A percentile compares a stretch with the other conserved stretches of the same genome.
phyloP scores from a whole-genome alignment of 2,888 invertebrate species.

The Drosophila stalkeri region DNA sequence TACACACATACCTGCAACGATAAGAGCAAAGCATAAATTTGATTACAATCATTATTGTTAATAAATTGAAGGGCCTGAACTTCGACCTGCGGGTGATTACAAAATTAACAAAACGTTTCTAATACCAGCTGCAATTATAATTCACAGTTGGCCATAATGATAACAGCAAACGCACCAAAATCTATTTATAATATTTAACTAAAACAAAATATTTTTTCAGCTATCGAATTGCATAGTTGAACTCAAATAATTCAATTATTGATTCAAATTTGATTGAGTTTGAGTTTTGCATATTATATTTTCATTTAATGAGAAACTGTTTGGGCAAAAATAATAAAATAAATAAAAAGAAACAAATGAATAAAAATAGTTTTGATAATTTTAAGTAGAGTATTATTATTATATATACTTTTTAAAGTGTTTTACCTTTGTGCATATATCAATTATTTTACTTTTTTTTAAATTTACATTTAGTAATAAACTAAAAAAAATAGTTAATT shows the following conservation, averaged over 20 bases:
- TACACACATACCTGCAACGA: conserved; percentile 65
- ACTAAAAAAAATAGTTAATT: too few relatives aligned
- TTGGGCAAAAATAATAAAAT: too few relatives aligned
- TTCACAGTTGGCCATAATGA: neutral
- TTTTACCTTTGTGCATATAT: too few relatives aligned
- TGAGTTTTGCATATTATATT: neutral
- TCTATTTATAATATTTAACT: neutral
- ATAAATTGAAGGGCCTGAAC: conserved; percentile 25
- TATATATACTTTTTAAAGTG: too few relatives aligned
- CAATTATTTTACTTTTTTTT: too few relatives aligned
- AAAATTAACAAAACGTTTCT: conserved; percentile 1
- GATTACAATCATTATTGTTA: conserved; percentile 54
- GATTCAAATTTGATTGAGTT: neutral
- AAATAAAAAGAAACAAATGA: too few relatives aligned
- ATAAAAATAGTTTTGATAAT: too few relatives aligned
- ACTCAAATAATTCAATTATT: neutral
- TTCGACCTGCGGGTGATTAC: conserved; percentile 6
- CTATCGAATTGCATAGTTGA: neutral
- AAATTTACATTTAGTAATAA: too few relatives aligned
- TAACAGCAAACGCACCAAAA: neutral
- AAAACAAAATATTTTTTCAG: neutral
- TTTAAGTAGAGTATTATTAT: too few relatives aligned
- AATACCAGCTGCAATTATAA: conserved; percentile 8
- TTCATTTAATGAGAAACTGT: neutral
- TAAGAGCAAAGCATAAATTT: conserved; percentile 36